A percentile compares a stretch with the other conserved stretches of the same genome.
These are phyloP conservation scores for Idaea straminata DNA, from an alignment of 2,888 invertebrate species.

Conservation along the genomic window DNA sequence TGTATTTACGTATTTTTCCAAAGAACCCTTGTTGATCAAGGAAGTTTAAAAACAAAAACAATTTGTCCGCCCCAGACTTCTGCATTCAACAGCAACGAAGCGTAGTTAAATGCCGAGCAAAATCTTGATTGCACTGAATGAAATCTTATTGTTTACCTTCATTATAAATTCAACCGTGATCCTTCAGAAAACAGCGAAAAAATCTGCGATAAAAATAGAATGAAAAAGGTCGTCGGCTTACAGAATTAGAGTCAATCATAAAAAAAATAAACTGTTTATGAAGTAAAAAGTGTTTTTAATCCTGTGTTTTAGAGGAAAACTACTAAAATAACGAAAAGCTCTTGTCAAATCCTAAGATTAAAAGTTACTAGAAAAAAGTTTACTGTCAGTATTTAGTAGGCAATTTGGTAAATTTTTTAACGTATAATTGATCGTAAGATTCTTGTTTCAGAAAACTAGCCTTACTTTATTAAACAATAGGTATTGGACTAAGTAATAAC, in stretches of 20 bases:
- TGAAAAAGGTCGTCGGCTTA: background rate
- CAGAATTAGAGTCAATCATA: background rate
- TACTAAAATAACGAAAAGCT: too few species aligned
- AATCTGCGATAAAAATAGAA: background rate
- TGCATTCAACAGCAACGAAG: constrained; percentile 19
- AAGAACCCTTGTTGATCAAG: background rate
- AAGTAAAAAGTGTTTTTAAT: background rate
- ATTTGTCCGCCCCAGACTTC: background rate
- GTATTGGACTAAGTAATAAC: too few species aligned
- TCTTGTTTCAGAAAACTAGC: too few species aligned
- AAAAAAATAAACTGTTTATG: background rate
- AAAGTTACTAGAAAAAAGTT: background rate
- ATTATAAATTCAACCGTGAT: constrained; percentile 25
- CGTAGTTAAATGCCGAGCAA: constrained; percentile 11
- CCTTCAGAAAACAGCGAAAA: constrained; percentile 16
- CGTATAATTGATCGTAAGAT: too few species aligned
- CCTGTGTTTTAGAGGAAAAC: background rate
- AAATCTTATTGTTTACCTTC: constrained; percentile 27
- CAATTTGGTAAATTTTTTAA: too few species aligned
- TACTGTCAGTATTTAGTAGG: too few species aligned
- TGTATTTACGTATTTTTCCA: background rate
- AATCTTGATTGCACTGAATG: constrained; percentile 25
- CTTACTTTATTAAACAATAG: too few species aligned
- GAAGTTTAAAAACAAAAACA: background rate
- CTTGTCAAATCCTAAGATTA: background rate